A percentile compares a stretch with the other conserved stretches of the same genome.
These are phyloP conservation scores for Drosophila eugracilis DNA, from an alignment of 1,140 invertebrate species.

Conservation along the genomic window DNA sequence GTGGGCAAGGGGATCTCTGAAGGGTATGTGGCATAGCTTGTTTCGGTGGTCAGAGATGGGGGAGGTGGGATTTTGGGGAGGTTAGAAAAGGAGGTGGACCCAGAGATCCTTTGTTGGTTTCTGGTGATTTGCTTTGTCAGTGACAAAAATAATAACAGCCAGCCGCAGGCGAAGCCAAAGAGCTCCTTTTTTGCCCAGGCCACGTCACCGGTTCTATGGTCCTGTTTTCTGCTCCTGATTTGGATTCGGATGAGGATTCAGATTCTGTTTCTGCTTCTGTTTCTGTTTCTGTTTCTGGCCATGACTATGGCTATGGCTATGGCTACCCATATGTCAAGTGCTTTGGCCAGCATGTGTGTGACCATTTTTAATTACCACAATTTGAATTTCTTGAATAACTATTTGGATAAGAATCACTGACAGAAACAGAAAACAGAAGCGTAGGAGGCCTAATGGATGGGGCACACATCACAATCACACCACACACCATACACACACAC, in stretches of 20 bases:
- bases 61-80: slow-evolving; percentile 10
- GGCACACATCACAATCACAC: neutral
- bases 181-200: slow-evolving; percentile 11
- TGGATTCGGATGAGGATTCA: slow-evolving; percentile 14
- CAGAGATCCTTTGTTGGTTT: slow-evolving; percentile 71
- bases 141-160: slow-evolving; percentile 82
- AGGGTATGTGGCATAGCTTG: neutral
- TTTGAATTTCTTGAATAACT: slow-evolving; percentile 82
- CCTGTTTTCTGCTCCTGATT: slow-evolving; percentile 21
- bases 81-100: neutral
- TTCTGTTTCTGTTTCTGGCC: neutral
- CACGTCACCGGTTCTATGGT: slow-evolving; percentile 23
- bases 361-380: slow-evolving; percentile 82
- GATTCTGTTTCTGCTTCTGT: slow-evolving; percentile 1
- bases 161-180: slow-evolving; percentile 66
- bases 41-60: slow-evolving; percentile 2
- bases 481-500: neutral
- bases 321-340: slow-evolving; percentile 71
- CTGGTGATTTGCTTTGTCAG: slow-evolving; percentile 82
- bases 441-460: slow-evolving; percentile 13
- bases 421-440: neutral
- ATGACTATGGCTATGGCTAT: slow-evolving; percentile 9
- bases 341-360: slow-evolving; percentile 39
- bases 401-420: slow-evolving; percentile 75
- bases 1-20: slow-evolving; percentile 6